Conservation (phyloP, 1,140 invertebrate genomes). For the Cyrtorhinus lividipennis region DNA sequence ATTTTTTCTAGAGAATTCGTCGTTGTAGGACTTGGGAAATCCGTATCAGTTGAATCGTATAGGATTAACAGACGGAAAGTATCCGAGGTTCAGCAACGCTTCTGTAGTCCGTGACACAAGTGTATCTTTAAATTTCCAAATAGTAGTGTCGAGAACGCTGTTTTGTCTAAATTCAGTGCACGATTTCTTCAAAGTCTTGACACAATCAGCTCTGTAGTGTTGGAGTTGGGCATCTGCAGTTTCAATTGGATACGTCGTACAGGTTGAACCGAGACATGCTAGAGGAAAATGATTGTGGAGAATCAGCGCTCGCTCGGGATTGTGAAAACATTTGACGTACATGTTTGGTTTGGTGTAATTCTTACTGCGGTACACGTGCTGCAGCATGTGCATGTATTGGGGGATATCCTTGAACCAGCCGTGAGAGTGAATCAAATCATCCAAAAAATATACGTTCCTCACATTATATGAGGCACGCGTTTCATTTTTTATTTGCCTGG, state of each 20-base stretch:
- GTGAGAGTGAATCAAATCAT: conserved; percentile 69
- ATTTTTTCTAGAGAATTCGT: no score
- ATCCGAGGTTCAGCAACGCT: conserved; percentile 55
- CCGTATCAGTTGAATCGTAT: no score
- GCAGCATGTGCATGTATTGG: conserved; percentile 84
- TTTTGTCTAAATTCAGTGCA: conserved; percentile 71
- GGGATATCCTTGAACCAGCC: conserved; percentile 71
- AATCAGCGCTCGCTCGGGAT: conserved; percentile 72
- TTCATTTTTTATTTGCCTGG: conserved; percentile 50
- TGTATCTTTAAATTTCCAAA: conserved; percentile 72
- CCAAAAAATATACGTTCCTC: conserved; percentile 86
- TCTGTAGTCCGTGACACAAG: conserved; percentile 51
- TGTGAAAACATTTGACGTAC: conserved; percentile 90
- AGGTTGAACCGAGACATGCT: conserved; percentile 68
- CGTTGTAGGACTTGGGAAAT: no score
- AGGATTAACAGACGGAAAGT: conserved; percentile 46
- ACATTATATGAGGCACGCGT: conserved; percentile 77
- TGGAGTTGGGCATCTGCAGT: conserved; percentile 71
- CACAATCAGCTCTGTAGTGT: conserved; percentile 85
- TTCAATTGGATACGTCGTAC: conserved; percentile 72
- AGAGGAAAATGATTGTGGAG: conserved; percentile 88
- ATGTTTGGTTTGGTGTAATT: conserved; percentile 88
- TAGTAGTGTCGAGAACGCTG: conserved; percentile 67
- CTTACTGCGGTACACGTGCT: conserved; percentile 76
- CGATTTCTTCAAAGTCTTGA: conserved; percentile 70